Conservation (phyloP, 2,888 invertebrate species). For the Orchestes rusci region DNA sequence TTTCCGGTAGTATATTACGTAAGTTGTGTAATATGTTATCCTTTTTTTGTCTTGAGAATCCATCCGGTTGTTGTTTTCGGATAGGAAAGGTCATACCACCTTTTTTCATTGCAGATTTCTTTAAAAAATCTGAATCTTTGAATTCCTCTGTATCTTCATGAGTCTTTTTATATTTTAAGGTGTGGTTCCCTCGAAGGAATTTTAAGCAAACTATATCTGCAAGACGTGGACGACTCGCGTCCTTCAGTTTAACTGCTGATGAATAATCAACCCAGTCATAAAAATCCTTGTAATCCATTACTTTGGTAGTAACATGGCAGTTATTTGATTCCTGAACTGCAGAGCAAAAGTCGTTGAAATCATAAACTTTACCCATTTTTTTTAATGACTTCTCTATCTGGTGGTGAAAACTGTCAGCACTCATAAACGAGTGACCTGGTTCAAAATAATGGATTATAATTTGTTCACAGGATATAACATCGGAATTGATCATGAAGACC, state of each 20-base stretch:
- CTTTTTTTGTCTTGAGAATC: no score
- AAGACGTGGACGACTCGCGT: neutral
- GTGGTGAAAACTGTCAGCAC: no score
- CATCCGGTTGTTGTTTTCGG: no score
- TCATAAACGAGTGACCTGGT: conserved; percentile 4
- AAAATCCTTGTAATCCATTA: conserved; percentile 2
- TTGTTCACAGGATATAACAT: conserved; percentile 1
- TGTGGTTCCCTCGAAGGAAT: neutral
- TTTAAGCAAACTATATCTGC: neutral
- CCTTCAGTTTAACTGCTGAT: neutral
- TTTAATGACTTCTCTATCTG: conserved; percentile 6
- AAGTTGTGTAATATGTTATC: no score
- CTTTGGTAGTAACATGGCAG: conserved; percentile 3
- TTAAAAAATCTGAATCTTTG: no score
- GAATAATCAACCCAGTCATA: conserved; percentile 2
- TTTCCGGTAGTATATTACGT: no score
- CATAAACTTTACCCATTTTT: conserved; percentile 6
- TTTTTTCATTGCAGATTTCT: no score
- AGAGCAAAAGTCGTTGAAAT: conserved; percentile 5
- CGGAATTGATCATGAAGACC: conserved; percentile 15
- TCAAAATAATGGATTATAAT: conserved; percentile 9
- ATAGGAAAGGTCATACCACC: no score
- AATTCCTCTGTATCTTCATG: no score
- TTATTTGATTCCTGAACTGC: conserved; percentile 5
- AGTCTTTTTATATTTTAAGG: neutral